phyloP scores from a whole-genome alignment of 2,888 invertebrate genomes.

The Epirrhoe alternata region DNA sequence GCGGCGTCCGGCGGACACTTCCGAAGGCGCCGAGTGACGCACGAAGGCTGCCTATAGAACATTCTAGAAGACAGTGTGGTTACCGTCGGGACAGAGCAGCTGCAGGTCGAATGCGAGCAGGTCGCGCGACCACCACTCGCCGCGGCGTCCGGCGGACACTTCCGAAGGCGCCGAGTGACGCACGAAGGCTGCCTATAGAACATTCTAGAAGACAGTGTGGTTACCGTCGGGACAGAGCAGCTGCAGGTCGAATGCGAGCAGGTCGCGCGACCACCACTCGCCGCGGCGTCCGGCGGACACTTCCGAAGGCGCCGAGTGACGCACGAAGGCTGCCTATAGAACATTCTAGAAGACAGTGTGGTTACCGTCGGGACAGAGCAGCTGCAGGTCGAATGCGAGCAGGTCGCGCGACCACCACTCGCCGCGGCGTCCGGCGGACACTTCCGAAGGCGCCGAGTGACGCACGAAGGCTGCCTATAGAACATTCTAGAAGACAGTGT shows the following conservation, averaged over 20 bases:
- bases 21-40: conserved; percentile 96
- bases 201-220: too few species aligned
- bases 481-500: too few species aligned
- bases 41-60: conserved; percentile 67
- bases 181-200: too few species aligned
- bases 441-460: conserved; percentile 85
- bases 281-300: conserved; percentile 95
- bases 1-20: conserved; percentile 95
- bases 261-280: conserved; percentile 97
- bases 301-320: conserved; percentile 80
- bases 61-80: too few species aligned
- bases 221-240: conserved; percentile 61
- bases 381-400: conserved; percentile 95
- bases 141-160: too few species aligned
- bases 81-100: too few species aligned
- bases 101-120: too few species aligned
- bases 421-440: conserved; percentile 94
- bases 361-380: conserved; percentile 58
- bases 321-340: too few species aligned
- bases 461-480: too few species aligned
- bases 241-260: conserved; percentile 96
- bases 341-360: too few species aligned
- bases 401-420: conserved; percentile 98
- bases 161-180: too few species aligned
- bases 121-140: too few species aligned